Conservation (phyloP, 2,797 vertebrate genomes). For the Falco cherrug region DNA sequence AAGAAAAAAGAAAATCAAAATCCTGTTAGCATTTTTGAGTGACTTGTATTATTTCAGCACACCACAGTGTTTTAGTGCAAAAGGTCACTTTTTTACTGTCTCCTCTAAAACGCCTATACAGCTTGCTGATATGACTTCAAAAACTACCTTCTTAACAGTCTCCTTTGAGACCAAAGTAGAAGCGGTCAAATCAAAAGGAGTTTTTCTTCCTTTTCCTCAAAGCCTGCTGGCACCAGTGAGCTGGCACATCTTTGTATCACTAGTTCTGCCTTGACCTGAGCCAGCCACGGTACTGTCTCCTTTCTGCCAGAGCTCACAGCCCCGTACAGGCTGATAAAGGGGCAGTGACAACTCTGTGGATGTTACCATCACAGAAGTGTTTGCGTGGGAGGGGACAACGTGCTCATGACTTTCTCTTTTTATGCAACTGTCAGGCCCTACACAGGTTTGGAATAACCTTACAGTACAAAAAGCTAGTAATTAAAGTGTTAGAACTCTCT, state of each 20-base stretch:
- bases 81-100: background rate
- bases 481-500: background rate
- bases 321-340: background rate
- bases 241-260: accelerated
- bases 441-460: background rate
- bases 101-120: background rate
- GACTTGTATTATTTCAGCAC: background rate
- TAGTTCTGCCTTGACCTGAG: background rate
- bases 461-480: background rate
- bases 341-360: background rate
- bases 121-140: background rate
- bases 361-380: background rate
- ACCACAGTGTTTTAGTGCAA: background rate
- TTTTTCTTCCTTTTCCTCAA: background rate
- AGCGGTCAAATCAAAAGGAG: background rate
- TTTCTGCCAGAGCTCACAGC: background rate
- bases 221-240: background rate
- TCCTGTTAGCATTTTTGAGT: background rate
- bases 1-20: background rate
- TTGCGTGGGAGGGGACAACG: background rate
- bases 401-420: background rate
- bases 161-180: background rate
- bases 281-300: background rate
- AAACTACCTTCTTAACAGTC: background rate
- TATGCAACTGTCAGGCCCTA: background rate